Percentiles rank a stretch among this genome's conserved stretches.
These are phyloP conservation scores for Cyprinus carpio DNA, from an alignment of 2,113 vertebrate genomes.

Conservation along the genomic window DNA sequence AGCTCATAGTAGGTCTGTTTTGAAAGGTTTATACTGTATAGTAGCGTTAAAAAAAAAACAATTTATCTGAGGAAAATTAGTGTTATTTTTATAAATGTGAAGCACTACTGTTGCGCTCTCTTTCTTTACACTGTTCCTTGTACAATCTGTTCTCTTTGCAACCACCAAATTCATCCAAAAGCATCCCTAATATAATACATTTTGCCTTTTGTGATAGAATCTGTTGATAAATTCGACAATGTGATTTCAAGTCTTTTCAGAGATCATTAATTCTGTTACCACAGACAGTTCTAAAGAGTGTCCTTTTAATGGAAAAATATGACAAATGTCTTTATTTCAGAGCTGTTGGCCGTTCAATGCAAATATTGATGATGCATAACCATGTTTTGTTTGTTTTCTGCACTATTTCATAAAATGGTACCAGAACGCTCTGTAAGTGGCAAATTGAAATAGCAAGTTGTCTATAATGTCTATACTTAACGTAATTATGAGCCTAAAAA, in stretches of 20 bases:
- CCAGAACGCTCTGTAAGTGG: background rate
- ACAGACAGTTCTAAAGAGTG: background rate
- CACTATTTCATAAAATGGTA: background rate
- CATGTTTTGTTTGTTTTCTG: background rate
- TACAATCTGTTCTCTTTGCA: background rate
- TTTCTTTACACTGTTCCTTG: background rate
- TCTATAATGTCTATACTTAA: conserved; percentile 6
- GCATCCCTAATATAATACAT: background rate
- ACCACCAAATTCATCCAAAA: background rate
- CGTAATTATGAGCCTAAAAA: background rate
- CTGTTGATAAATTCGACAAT: background rate
- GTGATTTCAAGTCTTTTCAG: background rate
- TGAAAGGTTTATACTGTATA: background rate
- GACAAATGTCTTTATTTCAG: background rate
- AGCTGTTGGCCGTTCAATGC: background rate
- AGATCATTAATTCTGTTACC: background rate
- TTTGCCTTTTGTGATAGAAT: background rate
- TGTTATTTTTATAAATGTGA: background rate
- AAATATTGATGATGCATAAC: background rate
- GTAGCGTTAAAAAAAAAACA: background rate
- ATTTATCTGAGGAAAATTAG: background rate
- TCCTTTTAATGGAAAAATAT: background rate
- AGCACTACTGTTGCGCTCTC: background rate
- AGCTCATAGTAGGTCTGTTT: background rate
- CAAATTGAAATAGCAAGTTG: background rate